phyloP scores from a whole-genome alignment of 2,888 invertebrate species.

The Phengaris alcon region DNA sequence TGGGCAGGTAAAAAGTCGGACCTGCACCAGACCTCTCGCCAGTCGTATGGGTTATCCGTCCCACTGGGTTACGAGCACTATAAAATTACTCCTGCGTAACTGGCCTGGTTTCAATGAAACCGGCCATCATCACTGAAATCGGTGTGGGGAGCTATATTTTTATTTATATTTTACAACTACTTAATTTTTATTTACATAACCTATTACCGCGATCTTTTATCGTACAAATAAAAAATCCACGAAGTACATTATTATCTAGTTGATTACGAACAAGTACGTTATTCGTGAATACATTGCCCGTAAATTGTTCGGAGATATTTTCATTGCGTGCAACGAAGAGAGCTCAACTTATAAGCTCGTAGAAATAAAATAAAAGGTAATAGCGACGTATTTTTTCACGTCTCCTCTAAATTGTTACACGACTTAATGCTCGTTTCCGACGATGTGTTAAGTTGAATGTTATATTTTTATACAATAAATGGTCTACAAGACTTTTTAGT shows the following conservation, averaged over 20 bases:
- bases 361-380: constrained; percentile 3
- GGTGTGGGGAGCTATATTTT: too few relatives aligned
- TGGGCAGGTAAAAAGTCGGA: too few relatives aligned
- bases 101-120: too few relatives aligned
- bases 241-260: background rate
- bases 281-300: background rate
- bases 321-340: background rate
- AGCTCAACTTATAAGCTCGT: constrained; percentile 16
- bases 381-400: background rate
- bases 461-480: background rate
- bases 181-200: too few relatives aligned
- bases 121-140: too few relatives aligned
- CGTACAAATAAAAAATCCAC: too few relatives aligned
- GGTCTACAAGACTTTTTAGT: background rate
- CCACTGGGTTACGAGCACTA: too few relatives aligned
- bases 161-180: too few relatives aligned
- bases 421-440: constrained; percentile 10
- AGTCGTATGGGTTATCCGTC: too few relatives aligned
- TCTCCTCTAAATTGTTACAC: constrained; percentile 4
- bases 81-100: too few relatives aligned
- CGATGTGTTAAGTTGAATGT: background rate
- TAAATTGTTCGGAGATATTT: background rate
- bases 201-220: too few relatives aligned
- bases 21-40: too few relatives aligned
- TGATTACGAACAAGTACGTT: background rate